Evolutionary conservation across 2,113 vertebrate species (phyloP), one percentile per base, ranked within the genome.

Genomic region (Pedionomus torquatus): DNA sequence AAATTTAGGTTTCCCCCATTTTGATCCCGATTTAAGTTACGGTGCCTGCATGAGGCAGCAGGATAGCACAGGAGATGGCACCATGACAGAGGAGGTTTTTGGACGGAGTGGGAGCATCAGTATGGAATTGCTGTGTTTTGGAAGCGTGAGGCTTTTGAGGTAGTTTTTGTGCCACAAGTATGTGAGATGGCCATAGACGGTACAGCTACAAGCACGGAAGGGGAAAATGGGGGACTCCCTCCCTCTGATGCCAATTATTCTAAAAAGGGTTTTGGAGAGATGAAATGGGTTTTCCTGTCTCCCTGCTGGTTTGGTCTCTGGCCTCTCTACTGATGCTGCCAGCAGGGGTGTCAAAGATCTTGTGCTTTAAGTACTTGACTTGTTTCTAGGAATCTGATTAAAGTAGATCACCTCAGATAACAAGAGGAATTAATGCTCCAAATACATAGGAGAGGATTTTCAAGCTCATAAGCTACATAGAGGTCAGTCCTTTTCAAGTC

Each of bases 331-430:
- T 65, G 64, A 64, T 0, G 2, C 51, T 78, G 94, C 43, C 58
- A 71, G 41, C 54, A 92, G 28, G 43, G 39, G 87, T 94, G 91
- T 84, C 74, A 89, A 87, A 93, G 80, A 94, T 96, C 83, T 90
- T 44, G 55, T 87, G 35, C 70, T 85, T 23, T 96, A 96, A 96
- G 90, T 83, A 92, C 51, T 48, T 33, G 87, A 68, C 93, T 97
- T 95, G 95, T 87, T 95, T 97, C 70, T 78, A 95, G 88, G 96
- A 97, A 97, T 92, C 96, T 96, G 95, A 97, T 97, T 97, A 96
- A 93, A 94, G 93, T 65, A 92, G 95, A 97, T 97, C 93, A 83
- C 93, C 86, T 93, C 94, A 92, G 96, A 92, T 92, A 96, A 96
- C 90, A 94, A 87, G 93, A 69, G 75, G 93, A 92, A 95, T 94